These are phyloP conservation scores for Caenorhabditis afra DNA, from an alignment of 2,888 invertebrate genomes.

Conservation along the genomic window DNA sequence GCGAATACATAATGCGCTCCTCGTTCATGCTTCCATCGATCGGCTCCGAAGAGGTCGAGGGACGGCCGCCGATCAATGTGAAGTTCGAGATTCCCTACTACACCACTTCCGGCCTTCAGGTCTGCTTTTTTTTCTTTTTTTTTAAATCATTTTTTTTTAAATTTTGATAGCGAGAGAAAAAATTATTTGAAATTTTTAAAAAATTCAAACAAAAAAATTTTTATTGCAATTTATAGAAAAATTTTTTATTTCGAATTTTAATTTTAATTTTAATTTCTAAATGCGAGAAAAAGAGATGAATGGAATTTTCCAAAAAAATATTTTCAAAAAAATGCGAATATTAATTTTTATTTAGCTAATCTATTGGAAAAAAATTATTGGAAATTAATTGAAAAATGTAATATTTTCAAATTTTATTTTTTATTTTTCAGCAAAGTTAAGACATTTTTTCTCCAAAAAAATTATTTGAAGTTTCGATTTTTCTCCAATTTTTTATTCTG, in stretches of 20 bases:
- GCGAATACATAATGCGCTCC: slow-evolving; percentile 97
- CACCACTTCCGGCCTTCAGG: slow-evolving; percentile 98
- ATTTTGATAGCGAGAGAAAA: too few species aligned
- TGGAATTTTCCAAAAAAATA: background rate
- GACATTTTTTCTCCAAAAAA: too few species aligned
- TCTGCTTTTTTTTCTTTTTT: slow-evolving; percentile 80
- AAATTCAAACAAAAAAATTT: background rate
- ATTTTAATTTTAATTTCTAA: background rate
- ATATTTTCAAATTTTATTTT: slow-evolving; percentile 1
- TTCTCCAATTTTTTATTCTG: too few species aligned
- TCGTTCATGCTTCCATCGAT: slow-evolving; percentile 98
- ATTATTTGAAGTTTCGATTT: too few species aligned
- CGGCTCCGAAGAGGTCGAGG: slow-evolving; percentile 93
- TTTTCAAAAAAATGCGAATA: background rate
- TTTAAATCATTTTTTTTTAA: background rate
- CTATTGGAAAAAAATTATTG: background rate
- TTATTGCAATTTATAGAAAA: too few species aligned
- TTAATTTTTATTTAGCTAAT: too few species aligned
- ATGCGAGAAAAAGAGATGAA: background rate
- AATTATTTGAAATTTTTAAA: background rate
- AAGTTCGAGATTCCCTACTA: slow-evolving; percentile 99
- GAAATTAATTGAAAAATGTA: background rate
- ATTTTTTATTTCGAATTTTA: too few species aligned
- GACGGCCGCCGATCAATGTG: slow-evolving; percentile 97
- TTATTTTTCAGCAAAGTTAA: too few species aligned